Conservation (phyloP, 2,888 invertebrate species). For the Tipula confusa region DNA sequence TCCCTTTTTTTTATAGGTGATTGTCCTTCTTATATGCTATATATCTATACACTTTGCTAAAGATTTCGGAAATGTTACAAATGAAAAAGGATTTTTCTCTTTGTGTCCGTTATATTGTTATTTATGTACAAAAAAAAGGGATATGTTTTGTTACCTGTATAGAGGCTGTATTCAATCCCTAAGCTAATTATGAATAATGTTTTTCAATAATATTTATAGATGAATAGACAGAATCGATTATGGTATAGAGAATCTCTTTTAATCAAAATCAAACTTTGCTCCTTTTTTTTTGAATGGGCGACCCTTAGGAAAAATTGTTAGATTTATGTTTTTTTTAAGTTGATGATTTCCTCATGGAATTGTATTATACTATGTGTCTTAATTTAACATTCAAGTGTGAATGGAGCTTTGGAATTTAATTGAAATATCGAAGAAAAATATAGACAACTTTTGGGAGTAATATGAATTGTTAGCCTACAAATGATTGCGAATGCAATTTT, state of each 20-base stretch:
- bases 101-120: constrained; percentile 1
- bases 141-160: constrained; percentile 4
- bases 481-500: too few species aligned
- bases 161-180: background rate
- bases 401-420: too few species aligned
- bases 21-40: background rate
- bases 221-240: background rate
- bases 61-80: background rate
- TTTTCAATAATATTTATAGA: background rate
- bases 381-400: too few species aligned
- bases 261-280: background rate
- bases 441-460: too few species aligned
- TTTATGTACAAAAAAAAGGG: background rate
- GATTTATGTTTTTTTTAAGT: too few species aligned
- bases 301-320: too few species aligned
- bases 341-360: too few species aligned
- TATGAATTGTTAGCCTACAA: too few species aligned
- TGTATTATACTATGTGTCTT: too few species aligned
- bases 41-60: background rate
- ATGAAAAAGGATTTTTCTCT: background rate
- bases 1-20: background rate
- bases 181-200: background rate
- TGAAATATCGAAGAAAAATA: too few species aligned
- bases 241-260: background rate
- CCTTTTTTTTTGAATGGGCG: background rate